These are phyloP conservation scores for Ochropleura plecta DNA, from an alignment of 2,888 invertebrate species.

Conservation along the genomic window DNA sequence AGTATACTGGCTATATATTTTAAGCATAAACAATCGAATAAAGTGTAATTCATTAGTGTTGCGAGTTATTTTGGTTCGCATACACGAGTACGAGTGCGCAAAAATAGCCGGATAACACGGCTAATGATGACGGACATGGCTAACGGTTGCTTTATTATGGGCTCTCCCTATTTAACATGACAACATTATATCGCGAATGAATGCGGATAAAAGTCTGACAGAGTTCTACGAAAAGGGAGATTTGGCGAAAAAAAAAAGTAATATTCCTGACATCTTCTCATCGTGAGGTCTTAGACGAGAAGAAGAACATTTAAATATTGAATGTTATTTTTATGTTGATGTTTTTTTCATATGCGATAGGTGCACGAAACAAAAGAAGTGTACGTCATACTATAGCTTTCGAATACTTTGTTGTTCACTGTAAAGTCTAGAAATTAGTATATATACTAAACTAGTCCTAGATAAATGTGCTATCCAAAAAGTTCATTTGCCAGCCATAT, in stretches of 20 bases:
- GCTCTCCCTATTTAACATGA: slow-evolving; percentile 63
- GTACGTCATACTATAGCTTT: background rate
- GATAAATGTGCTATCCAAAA: too few species aligned
- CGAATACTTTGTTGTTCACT: background rate
- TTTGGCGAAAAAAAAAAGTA: slow-evolving; percentile 14
- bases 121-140: slow-evolving; percentile 81
- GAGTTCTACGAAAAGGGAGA: slow-evolving; percentile 38
- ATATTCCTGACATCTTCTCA: slow-evolving; percentile 26
- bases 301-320: background rate
- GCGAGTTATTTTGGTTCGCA: slow-evolving; percentile 55
- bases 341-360: background rate
- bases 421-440: background rate
- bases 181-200: slow-evolving; percentile 61
- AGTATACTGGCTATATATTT: slow-evolving; percentile 52
- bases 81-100: slow-evolving; percentile 63
- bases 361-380: background rate
- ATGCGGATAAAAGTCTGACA: slow-evolving; percentile 55
- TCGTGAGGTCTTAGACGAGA: background rate
- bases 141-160: slow-evolving; percentile 74
- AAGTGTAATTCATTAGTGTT: slow-evolving; percentile 59
- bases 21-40: slow-evolving; percentile 52
- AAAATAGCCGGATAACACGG: slow-evolving; percentile 69
- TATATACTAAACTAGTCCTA: too few species aligned
- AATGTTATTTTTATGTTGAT: too few species aligned
- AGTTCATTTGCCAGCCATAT: too few species aligned